Conservation (phyloP, 2,797 vertebrate species). For the Discoglossus pictus region DNA sequence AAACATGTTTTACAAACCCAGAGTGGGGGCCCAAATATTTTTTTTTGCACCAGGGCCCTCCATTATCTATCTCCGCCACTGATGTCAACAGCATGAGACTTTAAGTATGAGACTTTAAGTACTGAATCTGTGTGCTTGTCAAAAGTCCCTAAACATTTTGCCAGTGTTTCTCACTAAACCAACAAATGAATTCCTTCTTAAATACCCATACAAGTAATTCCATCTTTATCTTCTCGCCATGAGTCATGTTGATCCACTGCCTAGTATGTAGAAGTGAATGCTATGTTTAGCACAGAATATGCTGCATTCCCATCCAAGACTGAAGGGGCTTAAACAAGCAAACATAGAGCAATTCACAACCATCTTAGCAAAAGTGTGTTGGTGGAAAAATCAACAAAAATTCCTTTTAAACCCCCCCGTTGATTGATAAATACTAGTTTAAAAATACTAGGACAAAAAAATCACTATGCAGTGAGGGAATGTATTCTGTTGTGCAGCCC, state of each 20-base stretch:
- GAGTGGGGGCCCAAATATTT: no score
- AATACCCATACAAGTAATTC: no score
- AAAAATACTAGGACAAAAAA: conserved; percentile 22
- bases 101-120: no score
- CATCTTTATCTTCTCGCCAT: no score
- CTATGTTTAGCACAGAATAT: background rate
- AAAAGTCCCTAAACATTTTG: no score
- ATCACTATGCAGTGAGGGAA: conserved; percentile 36
- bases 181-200: no score
- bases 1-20: no score
- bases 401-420: conserved; percentile 33
- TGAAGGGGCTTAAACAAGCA: conserved; percentile 16
- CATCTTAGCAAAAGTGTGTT: conserved; percentile 1
- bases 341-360: conserved; percentile 15
- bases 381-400: conserved; percentile 36
- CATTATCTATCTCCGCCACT: no score
- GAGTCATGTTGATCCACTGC: background rate
- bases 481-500: conserved; percentile 50
- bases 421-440: conserved; percentile 48
- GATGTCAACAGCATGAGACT: no score
- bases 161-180: no score
- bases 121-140: no score
- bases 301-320: conserved; percentile 3
- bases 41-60: no score
- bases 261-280: background rate